A percentile compares a stretch with the other conserved stretches of the same genome.
Conservation (phyloP, 2,797 vertebrate species). For the Enteromius viviparus region DNA sequence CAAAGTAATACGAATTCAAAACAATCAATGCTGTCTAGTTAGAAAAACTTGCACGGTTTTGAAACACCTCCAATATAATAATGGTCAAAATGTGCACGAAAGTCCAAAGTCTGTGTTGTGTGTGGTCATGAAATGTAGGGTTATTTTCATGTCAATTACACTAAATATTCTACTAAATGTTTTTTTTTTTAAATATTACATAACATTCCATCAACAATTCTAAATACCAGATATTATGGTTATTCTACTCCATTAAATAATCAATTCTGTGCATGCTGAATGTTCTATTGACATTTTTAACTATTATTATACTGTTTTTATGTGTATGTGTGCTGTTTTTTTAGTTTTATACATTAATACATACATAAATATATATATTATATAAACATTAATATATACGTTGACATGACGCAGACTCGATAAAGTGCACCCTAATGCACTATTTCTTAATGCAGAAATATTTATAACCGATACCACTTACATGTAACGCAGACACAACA, state of each 20-base stretch:
- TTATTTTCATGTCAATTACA: background rate
- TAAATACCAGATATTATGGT: background rate
- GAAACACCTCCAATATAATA: background rate
- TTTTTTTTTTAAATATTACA: background rate
- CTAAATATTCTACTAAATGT: background rate
- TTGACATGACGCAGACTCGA: background rate
- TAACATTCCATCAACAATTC: background rate
- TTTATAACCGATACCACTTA: background rate
- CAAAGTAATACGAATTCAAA: slow-evolving; percentile 1
- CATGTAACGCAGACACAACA: background rate
- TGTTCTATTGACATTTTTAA: background rate
- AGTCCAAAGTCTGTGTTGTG: background rate
- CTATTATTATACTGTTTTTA: too few species aligned
- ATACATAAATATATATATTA: background rate
- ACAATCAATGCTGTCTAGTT: background rate
- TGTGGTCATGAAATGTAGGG: background rate
- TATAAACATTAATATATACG: too few species aligned
- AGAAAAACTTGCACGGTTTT: background rate
- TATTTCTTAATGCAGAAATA: background rate
- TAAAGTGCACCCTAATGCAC: background rate
- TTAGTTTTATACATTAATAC: background rate
- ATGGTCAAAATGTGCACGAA: background rate
- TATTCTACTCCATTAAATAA: background rate
- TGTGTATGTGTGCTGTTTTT: too few species aligned
- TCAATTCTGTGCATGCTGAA: background rate